Evolutionary conservation across 2,888 invertebrate genomes (phyloP), one percentile per base, ranked within the genome.

Genomic region (Hypercompe scribonia): DNA sequence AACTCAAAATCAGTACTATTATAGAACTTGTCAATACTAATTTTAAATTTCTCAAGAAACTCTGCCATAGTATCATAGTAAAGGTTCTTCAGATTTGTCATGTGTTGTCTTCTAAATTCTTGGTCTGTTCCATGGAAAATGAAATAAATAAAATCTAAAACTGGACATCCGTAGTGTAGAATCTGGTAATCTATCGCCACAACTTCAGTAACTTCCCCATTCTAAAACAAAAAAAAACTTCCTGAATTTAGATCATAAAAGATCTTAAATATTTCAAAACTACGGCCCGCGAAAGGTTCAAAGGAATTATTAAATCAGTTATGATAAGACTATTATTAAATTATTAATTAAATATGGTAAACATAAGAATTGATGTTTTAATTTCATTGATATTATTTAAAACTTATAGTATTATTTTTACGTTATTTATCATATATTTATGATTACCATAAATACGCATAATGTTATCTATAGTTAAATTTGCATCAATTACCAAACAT

Each of bases 161-260:
- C 73, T 0, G 90, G 91, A 70, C 83, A 85, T 1, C 92, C 91
- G 68, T 87, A 90, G 76, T 89, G 84, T 2, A 88, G 77, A 5
- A 91, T 74, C 76, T 93, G 92, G 58, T 85, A 93, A 72, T 93
- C 93, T 0, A 91, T 84, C 8, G 88, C 80, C 58, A 90, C 80
- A 0, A 90, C 87, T 75, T 92, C 88, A 1, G 73, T 70, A 31
- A 89, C 65, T 66, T 81, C 76, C 21, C 88, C 89, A n/a, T 90
- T 72, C 92, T 93, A 86, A 68, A 87, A 87, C 36, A 46, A 34
- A 8, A 63, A 24, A 69, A 11, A 24, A 7, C 15, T 8, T 15
- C 2, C 13, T 13, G 13, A 28, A 61, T 31, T 31, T 24, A 18
- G 31, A 2, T 15, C 15, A 31, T 61, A 13, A 61, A 18, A 61